phyloP scores from a whole-genome alignment of 2,888 invertebrate species.

The Leptinotarsa haldemani region DNA sequence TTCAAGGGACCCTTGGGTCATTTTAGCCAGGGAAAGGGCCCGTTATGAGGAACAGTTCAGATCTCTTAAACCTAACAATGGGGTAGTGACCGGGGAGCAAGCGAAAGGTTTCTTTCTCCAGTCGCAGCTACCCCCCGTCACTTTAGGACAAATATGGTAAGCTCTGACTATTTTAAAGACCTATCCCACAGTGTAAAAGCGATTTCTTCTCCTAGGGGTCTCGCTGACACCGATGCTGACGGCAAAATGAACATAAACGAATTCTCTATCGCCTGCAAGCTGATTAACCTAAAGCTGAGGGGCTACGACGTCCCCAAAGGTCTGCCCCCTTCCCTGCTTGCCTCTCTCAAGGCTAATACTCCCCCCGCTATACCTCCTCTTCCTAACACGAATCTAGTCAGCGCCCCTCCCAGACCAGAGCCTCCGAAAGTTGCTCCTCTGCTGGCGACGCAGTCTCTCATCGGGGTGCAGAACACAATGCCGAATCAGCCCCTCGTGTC shows the following conservation, averaged over 20 bases:
- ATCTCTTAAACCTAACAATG: constrained; percentile 85
- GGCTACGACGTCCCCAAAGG: constrained; percentile 90
- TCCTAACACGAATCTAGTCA: constrained; percentile 56
- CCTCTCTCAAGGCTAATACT: constrained; percentile 72
- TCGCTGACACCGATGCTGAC: constrained; percentile 96
- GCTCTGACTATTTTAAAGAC: no score
- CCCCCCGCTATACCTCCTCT: constrained; percentile 59
- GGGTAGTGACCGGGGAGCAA: constrained; percentile 90
- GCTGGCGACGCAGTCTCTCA: constrained; percentile 62
- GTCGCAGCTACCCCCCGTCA: constrained; percentile 89
- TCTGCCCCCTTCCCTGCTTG: constrained; percentile 81
- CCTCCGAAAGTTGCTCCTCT: constrained; percentile 58
- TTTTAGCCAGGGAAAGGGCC: constrained; percentile 86
- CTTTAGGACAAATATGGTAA: constrained; percentile 95
- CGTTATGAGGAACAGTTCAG: constrained; percentile 94
- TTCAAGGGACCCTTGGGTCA: constrained; percentile 83
- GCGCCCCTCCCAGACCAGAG: constrained; percentile 62
- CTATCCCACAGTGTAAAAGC: background rate
- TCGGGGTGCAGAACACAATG: constrained; percentile 42
- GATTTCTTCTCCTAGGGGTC: constrained; percentile 70
- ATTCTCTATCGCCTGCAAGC: constrained; percentile 97
- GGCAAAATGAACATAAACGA: constrained; percentile 96
- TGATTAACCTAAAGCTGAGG: constrained; percentile 90
- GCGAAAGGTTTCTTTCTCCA: constrained; percentile 92
- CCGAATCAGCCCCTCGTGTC: constrained; percentile 24